Evolutionary conservation across 2,797 vertebrate species (phyloP).

Genomic region (Rhadinocentrus ornatus): DNA sequence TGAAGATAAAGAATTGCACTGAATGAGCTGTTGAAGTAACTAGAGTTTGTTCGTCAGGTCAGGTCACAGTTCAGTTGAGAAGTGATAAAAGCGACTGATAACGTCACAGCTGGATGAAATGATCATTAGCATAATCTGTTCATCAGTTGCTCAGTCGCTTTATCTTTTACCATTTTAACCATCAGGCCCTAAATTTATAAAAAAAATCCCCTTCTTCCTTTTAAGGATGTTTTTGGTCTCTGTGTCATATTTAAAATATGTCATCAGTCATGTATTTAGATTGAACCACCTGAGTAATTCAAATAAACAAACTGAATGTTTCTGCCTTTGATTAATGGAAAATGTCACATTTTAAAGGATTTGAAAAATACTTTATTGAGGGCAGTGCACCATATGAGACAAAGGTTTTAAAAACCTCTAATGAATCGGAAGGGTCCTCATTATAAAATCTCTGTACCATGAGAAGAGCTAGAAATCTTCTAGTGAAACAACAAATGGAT

Average conservation of each 20-base stretch:
- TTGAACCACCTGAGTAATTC: background rate
- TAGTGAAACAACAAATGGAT: background rate
- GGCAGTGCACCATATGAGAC: background rate
- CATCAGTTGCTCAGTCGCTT: background rate
- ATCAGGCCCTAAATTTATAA: background rate
- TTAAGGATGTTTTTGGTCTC: background rate
- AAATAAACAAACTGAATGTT: background rate
- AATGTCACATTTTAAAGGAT: background rate
- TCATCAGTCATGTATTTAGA: background rate
- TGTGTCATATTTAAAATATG: background rate
- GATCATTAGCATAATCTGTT: background rate
- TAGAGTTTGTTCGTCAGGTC: background rate
- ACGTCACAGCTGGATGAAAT: background rate
- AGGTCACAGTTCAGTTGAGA: background rate
- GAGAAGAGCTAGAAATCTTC: background rate
- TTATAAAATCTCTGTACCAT: background rate
- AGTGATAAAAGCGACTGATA: background rate
- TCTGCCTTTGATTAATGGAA: background rate
- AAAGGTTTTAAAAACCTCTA: background rate
- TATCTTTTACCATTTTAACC: background rate
- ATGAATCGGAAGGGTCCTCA: background rate
- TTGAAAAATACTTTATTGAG: background rate
- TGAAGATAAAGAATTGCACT: constrained; percentile 19
- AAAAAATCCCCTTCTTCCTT: background rate
- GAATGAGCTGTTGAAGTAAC: constrained; percentile 19